phyloP scores from a whole-genome alignment of 2,113 vertebrate genomes.

The Xenotilapia flavipinnis region DNA sequence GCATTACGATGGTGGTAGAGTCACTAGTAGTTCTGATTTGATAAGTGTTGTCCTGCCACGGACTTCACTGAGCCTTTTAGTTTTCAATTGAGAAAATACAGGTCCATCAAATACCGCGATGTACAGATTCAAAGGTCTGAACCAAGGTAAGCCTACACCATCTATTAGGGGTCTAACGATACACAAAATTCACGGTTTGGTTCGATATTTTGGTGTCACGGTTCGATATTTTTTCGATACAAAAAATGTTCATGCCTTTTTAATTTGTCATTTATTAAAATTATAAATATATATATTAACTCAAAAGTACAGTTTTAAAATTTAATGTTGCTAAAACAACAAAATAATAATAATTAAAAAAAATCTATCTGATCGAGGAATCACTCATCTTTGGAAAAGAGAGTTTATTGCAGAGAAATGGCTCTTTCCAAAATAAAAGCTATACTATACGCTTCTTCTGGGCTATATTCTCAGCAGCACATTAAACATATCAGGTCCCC shows the following conservation, averaged over 20 bases:
- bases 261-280: not conserved
- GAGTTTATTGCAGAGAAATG: not conserved
- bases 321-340: not conserved
- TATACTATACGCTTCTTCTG: not conserved
- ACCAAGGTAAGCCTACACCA: not conserved
- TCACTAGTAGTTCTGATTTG: not conserved
- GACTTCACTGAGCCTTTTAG: not conserved
- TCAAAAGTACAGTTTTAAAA: not conserved
- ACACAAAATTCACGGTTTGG: not conserved
- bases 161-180: not conserved
- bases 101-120: not conserved
- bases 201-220: not conserved
- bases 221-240: not conserved
- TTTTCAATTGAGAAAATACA: not conserved
- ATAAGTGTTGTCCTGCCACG: not conserved
- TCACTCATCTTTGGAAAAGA: not conserved
- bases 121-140: not conserved
- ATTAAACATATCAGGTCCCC: not conserved
- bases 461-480: fast-evolving
- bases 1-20: not conserved
- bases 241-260: not conserved
- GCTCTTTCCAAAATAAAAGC: not conserved
- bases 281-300: not conserved
- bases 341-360: fast-evolving
- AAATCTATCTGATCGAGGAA: not conserved